A percentile compares a stretch with the other conserved stretches of the same genome.
Conservation (phyloP, 2,113 vertebrate genomes). For the Narcine bancroftii region DNA sequence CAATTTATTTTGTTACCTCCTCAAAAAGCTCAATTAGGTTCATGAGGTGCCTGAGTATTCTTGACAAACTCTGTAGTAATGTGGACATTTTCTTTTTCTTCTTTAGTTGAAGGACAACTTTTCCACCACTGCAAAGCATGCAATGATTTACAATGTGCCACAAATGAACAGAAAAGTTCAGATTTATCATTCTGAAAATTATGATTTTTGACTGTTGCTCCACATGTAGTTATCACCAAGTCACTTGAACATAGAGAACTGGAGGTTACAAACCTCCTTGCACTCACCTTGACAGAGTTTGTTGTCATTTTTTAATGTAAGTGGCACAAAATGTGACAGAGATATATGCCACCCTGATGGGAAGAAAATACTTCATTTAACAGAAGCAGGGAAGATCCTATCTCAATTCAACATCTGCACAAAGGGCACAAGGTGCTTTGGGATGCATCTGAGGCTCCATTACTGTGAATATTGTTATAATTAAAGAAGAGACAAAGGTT, state of each 20-base stretch:
- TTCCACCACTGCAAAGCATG: neutral
- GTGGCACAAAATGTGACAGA: too few relatives aligned
- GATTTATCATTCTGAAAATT: neutral
- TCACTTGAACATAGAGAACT: neutral
- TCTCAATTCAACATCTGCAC: neutral
- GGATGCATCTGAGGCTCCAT: neutral
- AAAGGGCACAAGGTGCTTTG: neutral
- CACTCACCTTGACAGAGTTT: neutral
- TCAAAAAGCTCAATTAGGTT: too few relatives aligned
- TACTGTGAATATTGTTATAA: neutral
- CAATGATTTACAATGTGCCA: neutral
- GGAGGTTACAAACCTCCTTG: neutral
- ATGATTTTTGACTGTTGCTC: neutral
- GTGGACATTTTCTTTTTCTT: neutral
- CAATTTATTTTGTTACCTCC: too few relatives aligned
- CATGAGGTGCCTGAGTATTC: neutral
- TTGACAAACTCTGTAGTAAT: neutral
- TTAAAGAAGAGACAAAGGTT: neutral
- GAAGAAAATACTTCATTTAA: neutral
- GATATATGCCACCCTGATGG: neutral
- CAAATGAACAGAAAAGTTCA: neutral
- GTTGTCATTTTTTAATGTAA: neutral
- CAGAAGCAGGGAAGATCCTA: neutral
- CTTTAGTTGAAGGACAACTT: neutral
- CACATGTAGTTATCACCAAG: neutral